phyloP scores from a whole-genome alignment of 2,888 invertebrate species.

The Harpalus rubripes region DNA sequence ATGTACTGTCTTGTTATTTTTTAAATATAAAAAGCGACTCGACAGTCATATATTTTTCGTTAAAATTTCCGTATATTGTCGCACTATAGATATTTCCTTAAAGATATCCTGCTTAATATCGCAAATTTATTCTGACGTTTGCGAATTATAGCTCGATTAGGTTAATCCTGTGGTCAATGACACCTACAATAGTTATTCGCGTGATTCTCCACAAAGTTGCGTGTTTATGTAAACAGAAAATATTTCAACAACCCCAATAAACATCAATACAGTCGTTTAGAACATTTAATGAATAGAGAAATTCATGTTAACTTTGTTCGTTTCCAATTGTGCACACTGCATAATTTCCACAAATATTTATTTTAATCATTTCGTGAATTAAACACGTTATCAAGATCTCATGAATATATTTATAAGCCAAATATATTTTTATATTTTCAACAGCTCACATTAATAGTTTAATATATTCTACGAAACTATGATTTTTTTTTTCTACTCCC shows the following conservation, averaged over 20 bases:
- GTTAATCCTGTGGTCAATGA: slow-evolving; percentile 30
- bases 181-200: slow-evolving; percentile 46
- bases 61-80: neutral
- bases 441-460: slow-evolving; percentile 21
- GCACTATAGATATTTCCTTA: neutral
- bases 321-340: neutral
- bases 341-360: neutral
- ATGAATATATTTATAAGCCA: slow-evolving; percentile 30
- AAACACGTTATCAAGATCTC: slow-evolving; percentile 16
- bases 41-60: too few relatives aligned
- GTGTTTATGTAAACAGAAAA: slow-evolving; percentile 49
- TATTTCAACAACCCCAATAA: slow-evolving; percentile 45
- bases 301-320: neutral
- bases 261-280: slow-evolving; percentile 42
- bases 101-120: neutral
- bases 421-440: slow-evolving; percentile 33
- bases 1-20: too few relatives aligned
- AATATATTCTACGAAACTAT: neutral
- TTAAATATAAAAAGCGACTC: too few relatives aligned
- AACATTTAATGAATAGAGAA: slow-evolving; percentile 6
- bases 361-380: neutral
- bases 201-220: slow-evolving; percentile 35
- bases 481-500: too few relatives aligned
- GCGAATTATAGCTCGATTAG: neutral
- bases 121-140: neutral